Evolutionary conservation across 1,140 invertebrate genomes (phyloP).

Genomic region (Cylas formicarius): DNA sequence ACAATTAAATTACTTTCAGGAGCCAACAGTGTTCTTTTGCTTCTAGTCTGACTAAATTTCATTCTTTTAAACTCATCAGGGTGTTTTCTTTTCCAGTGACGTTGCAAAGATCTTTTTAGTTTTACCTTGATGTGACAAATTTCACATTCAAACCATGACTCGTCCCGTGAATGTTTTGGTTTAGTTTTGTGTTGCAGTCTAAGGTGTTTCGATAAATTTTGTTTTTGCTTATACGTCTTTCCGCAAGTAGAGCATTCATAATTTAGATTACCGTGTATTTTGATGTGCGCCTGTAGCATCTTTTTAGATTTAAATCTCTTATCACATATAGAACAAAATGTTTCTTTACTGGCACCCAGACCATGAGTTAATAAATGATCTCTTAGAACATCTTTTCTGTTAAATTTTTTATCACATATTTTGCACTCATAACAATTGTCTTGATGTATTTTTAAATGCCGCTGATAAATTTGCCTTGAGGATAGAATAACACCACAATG

Average conservation of each 20-base stretch:
- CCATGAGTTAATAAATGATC: slow-evolving; percentile 23
- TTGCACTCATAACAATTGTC: slow-evolving; percentile 30
- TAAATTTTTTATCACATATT: slow-evolving; percentile 36
- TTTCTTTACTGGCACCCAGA: slow-evolving; percentile 13
- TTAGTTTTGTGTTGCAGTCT: slow-evolving; percentile 13
- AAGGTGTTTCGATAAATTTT: slow-evolving; percentile 21
- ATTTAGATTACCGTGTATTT: slow-evolving; percentile 18
- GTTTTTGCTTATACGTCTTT: slow-evolving; percentile 15
- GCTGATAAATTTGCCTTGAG: slow-evolving; percentile 21
- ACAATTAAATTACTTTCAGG: neutral
- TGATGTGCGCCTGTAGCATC: slow-evolving; percentile 23
- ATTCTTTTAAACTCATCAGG: slow-evolving; percentile 17
- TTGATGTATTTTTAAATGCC: slow-evolving; percentile 32
- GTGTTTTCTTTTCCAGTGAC: slow-evolving; percentile 37
- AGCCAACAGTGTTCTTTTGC: slow-evolving; percentile 1
- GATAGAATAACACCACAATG: slow-evolving; percentile 31
- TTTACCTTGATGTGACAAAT: slow-evolving; percentile 34
- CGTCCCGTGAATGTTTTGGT: slow-evolving; percentile 1
- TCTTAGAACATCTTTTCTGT: slow-evolving; percentile 26
- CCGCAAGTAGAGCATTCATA: slow-evolving; percentile 15
- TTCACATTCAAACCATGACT: slow-evolving; percentile 22
- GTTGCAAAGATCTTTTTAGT: slow-evolving; percentile 33
- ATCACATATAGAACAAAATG: slow-evolving; percentile 23
- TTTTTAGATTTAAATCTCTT: slow-evolving; percentile 31
- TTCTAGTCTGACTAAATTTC: neutral